A percentile compares a stretch with the other conserved stretches of the same genome.
phyloP scores from a whole-genome alignment of 2,888 invertebrate species.

The Drosophila colorata region DNA sequence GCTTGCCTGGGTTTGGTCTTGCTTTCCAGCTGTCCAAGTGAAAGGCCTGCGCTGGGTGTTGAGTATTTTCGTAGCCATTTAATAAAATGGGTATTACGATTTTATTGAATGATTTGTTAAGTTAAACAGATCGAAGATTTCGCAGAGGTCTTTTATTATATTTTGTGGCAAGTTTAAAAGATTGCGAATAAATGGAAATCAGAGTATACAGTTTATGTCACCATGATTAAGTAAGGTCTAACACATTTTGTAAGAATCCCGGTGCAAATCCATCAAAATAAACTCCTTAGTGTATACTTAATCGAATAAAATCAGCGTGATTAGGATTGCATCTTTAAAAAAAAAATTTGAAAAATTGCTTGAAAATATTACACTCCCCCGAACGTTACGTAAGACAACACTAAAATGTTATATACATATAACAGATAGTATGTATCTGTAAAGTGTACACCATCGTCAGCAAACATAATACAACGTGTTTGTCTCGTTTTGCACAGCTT shows the following conservation, averaged over 20 bases:
- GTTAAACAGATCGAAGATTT: constrained; percentile 1
- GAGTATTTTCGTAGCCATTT: constrained; percentile 18
- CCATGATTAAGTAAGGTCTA: too few species aligned
- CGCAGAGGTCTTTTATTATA: neutral
- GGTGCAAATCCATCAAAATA: too few species aligned
- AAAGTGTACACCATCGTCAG: constrained; percentile 23
- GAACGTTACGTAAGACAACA: too few species aligned
- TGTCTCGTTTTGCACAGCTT: constrained; percentile 22
- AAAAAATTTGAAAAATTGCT: neutral
- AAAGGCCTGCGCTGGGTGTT: constrained; percentile 44
- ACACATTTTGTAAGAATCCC: too few species aligned
- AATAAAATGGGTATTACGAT: constrained; percentile 25
- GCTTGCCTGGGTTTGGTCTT: constrained; percentile 26
- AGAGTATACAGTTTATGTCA: neutral
- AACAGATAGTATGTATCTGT: neutral
- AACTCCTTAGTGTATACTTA: neutral
- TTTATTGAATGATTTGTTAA: constrained; percentile 17
- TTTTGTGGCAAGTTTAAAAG: neutral
- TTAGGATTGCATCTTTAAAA: too few species aligned
- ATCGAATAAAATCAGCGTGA: too few species aligned
- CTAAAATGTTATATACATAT: too few species aligned
- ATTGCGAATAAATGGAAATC: neutral
- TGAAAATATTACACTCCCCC: too few species aligned
- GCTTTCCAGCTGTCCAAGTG: constrained; percentile 44
- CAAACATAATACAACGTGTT: neutral